Evolutionary conservation across 2,113 vertebrate species (phyloP), one percentile per base, ranked within the genome.

Genomic region (Laterallus jamaicensis): DNA sequence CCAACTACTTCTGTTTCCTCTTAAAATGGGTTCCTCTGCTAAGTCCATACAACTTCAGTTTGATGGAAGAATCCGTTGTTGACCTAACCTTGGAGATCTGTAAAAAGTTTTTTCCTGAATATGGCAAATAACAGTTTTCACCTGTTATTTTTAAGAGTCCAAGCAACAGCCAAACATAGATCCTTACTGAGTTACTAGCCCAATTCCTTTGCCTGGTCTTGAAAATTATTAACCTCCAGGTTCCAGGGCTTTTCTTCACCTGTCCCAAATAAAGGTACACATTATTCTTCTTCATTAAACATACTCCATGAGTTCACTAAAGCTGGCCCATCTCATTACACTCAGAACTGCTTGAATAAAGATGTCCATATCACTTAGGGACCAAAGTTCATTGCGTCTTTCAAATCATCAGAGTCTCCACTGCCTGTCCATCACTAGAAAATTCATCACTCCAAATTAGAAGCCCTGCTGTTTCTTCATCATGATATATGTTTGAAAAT

Each of bases 381-480:
- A 92, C n/a, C 20, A 47, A 64, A 58, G 77, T 86, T 50, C 37
- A 59, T 49, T 60, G 29, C 35, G 37, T 88, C 73, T 89, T 82
- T 92, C 59, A 93, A 88, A 74, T 37, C 50, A 90, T 55, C 73
- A 56, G 31, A 59, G 44, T 40, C 69, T 87, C 47, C 47, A 44
- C 44, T 69, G 44, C 10, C 37, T 82, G 68, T 76, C 91, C 29
- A 82, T 90, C 85, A 76, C 82, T 74, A 69, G 32, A 55, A 95
- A 94, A 94, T 96, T 93, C 44, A 93, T 96, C 87, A 88, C 26
- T 82, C 62, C 22, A 76, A 84, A 88, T 88, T 91, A 92, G 75
- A 92, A 91, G 42, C 42, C 37, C 25, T 70, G 28, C 31, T 90
- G 62, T 69, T 92, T 90, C 68, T 90, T 74, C 39, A 70, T 76